These are phyloP conservation scores for Sisyra terminalis DNA, from an alignment of 2,888 invertebrate genomes.

Conservation along the genomic window DNA sequence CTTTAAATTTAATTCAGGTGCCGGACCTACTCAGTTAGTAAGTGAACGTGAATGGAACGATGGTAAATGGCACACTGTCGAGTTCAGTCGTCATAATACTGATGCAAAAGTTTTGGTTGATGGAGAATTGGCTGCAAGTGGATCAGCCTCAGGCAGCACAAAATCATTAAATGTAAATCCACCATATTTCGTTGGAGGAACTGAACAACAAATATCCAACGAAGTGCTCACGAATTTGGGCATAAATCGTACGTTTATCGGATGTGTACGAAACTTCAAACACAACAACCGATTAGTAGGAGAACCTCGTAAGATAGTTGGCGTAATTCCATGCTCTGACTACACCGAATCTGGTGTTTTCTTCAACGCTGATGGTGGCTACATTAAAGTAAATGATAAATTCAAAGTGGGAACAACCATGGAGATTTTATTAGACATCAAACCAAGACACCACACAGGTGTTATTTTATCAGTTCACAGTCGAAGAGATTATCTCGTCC, in stretches of 20 bases:
- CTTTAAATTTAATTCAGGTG: slow-evolving; percentile 56
- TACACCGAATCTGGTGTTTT: slow-evolving; percentile 67
- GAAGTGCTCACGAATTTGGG: slow-evolving; percentile 24
- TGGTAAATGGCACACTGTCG: slow-evolving; percentile 62
- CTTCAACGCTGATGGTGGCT: slow-evolving; percentile 67
- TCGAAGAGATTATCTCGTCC: slow-evolving; percentile 60
- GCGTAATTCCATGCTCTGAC: slow-evolving; percentile 63
- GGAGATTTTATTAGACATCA: slow-evolving; percentile 69
- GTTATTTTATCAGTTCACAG: slow-evolving; percentile 77
- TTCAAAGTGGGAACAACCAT: slow-evolving; percentile 67
- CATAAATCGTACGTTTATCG: slow-evolving; percentile 55
- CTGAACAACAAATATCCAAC: slow-evolving; percentile 32
- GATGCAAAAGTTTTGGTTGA: slow-evolving; percentile 53
- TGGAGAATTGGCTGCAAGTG: slow-evolving; percentile 34
- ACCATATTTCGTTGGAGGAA: slow-evolving; percentile 71
- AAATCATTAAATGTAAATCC: slow-evolving; percentile 41
- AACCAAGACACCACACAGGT: slow-evolving; percentile 71
- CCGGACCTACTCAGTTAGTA: slow-evolving; percentile 28
- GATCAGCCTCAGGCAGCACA: slow-evolving; percentile 29
- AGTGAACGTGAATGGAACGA: slow-evolving; percentile 42
- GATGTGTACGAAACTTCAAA: slow-evolving; percentile 64
- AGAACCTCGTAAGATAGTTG: slow-evolving; percentile 36
- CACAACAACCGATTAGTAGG: slow-evolving; percentile 51
- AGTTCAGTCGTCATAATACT: slow-evolving; percentile 42
- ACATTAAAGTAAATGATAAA: slow-evolving; percentile 48